Evolutionary conservation across 2,113 vertebrate genomes (phyloP).

Genomic region (Halcyon malimbica): DNA sequence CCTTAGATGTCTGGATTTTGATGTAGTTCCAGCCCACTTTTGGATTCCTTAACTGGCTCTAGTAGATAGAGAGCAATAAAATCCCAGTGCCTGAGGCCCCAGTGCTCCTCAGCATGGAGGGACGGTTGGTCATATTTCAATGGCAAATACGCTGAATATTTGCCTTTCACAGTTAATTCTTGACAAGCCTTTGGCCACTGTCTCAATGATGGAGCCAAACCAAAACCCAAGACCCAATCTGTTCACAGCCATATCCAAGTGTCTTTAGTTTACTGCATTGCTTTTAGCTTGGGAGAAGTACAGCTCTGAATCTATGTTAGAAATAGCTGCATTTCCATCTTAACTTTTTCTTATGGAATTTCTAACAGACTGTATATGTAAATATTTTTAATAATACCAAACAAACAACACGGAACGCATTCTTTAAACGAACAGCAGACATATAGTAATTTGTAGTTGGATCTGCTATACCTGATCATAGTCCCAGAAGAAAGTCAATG

Average conservation of each 20-base stretch:
- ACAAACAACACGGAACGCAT: no score
- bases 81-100: not conserved
- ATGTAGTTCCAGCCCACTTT: not conserved
- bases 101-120: not conserved
- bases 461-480: not conserved
- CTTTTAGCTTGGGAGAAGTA: not conserved
- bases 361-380: not conserved
- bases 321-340: not conserved
- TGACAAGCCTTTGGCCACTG: not conserved
- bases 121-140: rapidly evolving
- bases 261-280: rapidly evolving
- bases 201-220: not conserved
- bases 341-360: not conserved
- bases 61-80: not conserved
- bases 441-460: not conserved
- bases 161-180: not conserved
- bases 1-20: not conserved
- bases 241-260: not conserved
- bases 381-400: not conserved
- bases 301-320: not conserved
- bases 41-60: not conserved
- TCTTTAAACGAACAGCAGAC: not conserved
- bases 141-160: no score
- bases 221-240: not conserved
- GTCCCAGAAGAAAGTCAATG: not conserved